Conservation (phyloP, 2,888 invertebrate genomes). For the Metacarcinus magister region DNA sequence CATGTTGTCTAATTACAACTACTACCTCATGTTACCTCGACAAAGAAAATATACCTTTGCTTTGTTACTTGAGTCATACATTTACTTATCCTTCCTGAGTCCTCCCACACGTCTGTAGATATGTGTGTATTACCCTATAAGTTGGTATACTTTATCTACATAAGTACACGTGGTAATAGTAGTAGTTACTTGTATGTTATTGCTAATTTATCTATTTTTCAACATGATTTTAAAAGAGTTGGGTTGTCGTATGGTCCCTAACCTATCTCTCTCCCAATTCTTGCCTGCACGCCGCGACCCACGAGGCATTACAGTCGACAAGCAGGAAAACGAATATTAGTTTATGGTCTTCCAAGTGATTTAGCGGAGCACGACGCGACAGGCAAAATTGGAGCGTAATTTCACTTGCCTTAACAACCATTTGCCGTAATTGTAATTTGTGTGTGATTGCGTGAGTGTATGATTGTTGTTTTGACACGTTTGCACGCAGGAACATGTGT, state of each 20-base stretch:
- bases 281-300: not conserved
- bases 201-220: not conserved
- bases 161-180: not conserved
- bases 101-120: not conserved
- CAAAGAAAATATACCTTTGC: not conserved
- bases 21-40: not conserved
- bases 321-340: slow-evolving; percentile 31
- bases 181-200: not conserved
- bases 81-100: not conserved
- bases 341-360: not conserved
- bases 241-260: not conserved
- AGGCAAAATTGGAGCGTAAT: slow-evolving; percentile 29
- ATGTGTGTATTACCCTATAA: not conserved
- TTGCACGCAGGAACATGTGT: not conserved
- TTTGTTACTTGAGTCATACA: not conserved
- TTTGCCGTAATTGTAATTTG: slow-evolving; percentile 31
- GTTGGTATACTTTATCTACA: not conserved
- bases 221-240: not conserved
- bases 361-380: not conserved
- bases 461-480: slow-evolving; percentile 29
- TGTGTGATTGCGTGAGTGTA: not conserved
- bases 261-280: not conserved
- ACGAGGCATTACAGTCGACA: not conserved
- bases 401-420: not conserved
- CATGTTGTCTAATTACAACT: not conserved